phyloP scores from a whole-genome alignment of 2,113 vertebrate species.

The Chlamydotis undulata region DNA sequence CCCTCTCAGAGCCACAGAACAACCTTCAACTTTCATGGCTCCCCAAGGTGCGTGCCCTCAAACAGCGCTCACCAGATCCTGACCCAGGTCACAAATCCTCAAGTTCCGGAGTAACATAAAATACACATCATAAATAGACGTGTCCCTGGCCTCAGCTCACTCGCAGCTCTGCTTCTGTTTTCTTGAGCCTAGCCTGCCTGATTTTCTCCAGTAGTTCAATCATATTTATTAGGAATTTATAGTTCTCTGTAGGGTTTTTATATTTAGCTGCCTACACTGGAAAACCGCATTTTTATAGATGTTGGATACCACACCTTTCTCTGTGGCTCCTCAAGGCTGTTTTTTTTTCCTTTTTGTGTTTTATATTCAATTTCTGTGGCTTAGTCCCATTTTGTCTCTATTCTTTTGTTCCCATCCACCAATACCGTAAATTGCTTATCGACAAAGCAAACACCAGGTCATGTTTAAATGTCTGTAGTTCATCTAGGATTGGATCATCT shows the following conservation, averaged over 20 bases:
- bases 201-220: slow-evolving; percentile 52
- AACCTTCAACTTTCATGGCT: neutral
- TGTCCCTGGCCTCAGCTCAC: neutral
- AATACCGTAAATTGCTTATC: neutral
- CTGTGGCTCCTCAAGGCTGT: slow-evolving; percentile 30
- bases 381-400: neutral
- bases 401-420: neutral
- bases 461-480: neutral
- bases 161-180: slow-evolving; percentile 23
- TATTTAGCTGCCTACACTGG: slow-evolving; percentile 67
- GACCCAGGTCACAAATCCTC: slow-evolving; percentile 6
- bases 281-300: slow-evolving; percentile 73
- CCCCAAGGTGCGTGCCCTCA: neutral
- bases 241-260: slow-evolving; percentile 65
- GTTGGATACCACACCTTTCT: slow-evolving; percentile 59
- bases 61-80: neutral
- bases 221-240: slow-evolving; percentile 69
- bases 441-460: neutral
- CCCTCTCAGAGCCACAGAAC: neutral
- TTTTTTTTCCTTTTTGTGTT: neutral
- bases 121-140: slow-evolving; percentile 7
- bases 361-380: neutral
- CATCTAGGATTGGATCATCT: neutral
- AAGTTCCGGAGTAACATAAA: neutral
- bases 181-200: neutral